Conservation (phyloP, 2,888 invertebrate genomes). For the Nephrocerus scutellatus region DNA sequence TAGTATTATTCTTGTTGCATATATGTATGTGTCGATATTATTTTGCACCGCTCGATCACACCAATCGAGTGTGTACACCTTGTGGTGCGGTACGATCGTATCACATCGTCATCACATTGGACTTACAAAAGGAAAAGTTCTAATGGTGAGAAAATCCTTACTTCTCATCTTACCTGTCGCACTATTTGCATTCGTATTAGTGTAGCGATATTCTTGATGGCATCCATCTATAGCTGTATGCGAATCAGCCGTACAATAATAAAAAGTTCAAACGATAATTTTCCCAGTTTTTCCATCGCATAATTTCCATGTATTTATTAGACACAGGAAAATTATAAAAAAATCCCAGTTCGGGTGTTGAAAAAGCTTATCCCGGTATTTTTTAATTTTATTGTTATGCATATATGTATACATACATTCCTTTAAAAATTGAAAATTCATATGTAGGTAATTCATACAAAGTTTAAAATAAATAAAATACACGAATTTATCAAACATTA, state of each 20-base stretch:
- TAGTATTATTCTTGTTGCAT: no score
- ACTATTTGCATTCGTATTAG: not conserved
- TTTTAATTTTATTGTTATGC: not conserved
- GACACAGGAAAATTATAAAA: not conserved
- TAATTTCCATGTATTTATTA: no score
- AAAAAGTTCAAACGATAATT: constrained; percentile 9
- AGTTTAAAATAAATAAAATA: no score
- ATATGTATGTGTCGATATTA: constrained; percentile 14
- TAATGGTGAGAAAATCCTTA: constrained; percentile 16
- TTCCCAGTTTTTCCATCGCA: constrained; percentile 20
- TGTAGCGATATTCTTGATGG: constrained; percentile 1
- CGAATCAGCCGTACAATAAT: no score
- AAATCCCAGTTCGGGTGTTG: no score
- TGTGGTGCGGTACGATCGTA: no score
- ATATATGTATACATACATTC: not conserved
- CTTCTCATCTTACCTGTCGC: constrained; percentile 23
- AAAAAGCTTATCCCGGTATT: not conserved
- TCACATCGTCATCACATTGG: no score
- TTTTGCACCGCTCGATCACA: constrained; percentile 6
- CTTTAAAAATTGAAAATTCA: not conserved
- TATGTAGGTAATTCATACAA: no score
- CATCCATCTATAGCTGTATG: not conserved
- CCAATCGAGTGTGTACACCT: no score
- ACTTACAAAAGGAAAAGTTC: no score
- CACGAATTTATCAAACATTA: no score